Conservation (phyloP, 2,797 vertebrate genomes). For the Neosilurus hyrtlii region DNA sequence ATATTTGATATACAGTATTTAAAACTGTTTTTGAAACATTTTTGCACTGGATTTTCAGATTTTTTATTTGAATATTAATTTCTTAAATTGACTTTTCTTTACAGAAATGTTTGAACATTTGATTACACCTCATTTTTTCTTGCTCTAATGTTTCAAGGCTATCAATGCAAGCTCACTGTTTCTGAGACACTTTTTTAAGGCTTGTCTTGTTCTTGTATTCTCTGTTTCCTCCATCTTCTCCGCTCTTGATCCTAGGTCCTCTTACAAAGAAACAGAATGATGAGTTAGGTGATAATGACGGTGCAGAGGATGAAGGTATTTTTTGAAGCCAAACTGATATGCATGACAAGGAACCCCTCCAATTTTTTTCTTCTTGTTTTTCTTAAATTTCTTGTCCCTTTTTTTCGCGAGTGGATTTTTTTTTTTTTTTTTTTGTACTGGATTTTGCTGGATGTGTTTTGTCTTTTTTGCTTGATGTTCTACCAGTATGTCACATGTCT, state of each 20-base stretch:
- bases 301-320: constrained; percentile 99
- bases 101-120: no score
- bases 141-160: constrained; percentile 60
- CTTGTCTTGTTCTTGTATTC: constrained; percentile 89
- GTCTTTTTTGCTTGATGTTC: constrained; percentile 99
- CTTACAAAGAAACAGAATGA: constrained; percentile 99
- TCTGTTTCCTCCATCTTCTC: constrained; percentile 93
- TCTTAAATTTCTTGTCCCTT: constrained; percentile 95
- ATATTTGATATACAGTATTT: no score
- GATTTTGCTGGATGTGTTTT: constrained; percentile 96
- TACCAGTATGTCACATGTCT: constrained; percentile 76
- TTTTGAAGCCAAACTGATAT: constrained; percentile 90
- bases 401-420: constrained; percentile 87
- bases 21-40: constrained; percentile 54
- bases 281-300: constrained; percentile 99
- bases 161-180: constrained; percentile 67
- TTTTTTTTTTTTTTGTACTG: constrained; percentile 79
- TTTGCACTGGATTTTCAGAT: constrained; percentile 56
- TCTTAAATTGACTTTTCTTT: constrained; percentile 33
- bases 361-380: constrained; percentile 94
- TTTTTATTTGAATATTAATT: constrained; percentile 42
- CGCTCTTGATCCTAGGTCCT: constrained; percentile 99
- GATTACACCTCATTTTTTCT: constrained; percentile 39
- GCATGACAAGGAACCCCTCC: constrained; percentile 90
- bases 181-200: constrained; percentile 84